Conservation (phyloP, 2,888 invertebrate species). For the Vanessa cardui region DNA sequence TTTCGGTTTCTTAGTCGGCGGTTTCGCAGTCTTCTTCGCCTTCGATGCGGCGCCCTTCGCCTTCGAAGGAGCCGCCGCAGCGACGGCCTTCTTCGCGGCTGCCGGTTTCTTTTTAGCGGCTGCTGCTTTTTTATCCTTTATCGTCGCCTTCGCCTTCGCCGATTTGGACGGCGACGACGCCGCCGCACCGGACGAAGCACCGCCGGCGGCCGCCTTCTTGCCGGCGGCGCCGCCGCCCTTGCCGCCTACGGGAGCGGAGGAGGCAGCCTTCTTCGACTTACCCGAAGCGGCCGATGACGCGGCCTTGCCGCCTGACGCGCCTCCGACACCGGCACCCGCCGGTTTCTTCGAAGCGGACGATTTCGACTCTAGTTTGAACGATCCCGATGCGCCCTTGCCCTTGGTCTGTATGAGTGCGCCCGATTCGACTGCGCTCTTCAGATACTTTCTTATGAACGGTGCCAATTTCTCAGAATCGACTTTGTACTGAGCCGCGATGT, state of each 20-base stretch:
- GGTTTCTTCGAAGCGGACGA: constrained; percentile 44
- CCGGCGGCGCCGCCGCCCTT: constrained; percentile 17
- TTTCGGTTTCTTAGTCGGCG: constrained; percentile 62
- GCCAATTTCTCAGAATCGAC: constrained; percentile 70
- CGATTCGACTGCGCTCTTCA: constrained; percentile 81
- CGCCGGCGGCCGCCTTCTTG: constrained; percentile 29
- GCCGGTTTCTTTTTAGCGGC: constrained; percentile 50
- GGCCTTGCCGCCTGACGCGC: constrained; percentile 42
- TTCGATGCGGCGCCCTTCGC: constrained; percentile 50
- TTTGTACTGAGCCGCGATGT: constrained; percentile 82
- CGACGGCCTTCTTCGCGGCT: constrained; percentile 40
- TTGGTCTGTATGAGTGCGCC: constrained; percentile 81
- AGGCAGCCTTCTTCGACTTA: constrained; percentile 43
- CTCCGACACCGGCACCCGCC: constrained; percentile 10
- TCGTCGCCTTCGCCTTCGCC: constrained; percentile 34
- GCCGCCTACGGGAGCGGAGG: constrained; percentile 41
- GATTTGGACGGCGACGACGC: constrained; percentile 44
- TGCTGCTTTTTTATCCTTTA: constrained; percentile 50
- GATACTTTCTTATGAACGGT: constrained; percentile 80
- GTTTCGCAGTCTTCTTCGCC: constrained; percentile 58
- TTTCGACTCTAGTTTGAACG: constrained; percentile 63
- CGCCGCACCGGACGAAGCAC: constrained; percentile 51
- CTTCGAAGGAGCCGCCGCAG: constrained; percentile 45
- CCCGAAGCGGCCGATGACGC: constrained; percentile 43
- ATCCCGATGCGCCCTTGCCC: constrained; percentile 80